These are phyloP conservation scores for Coccyzus lansbergi DNA, from an alignment of 2,797 vertebrate species.

Conservation along the genomic window DNA sequence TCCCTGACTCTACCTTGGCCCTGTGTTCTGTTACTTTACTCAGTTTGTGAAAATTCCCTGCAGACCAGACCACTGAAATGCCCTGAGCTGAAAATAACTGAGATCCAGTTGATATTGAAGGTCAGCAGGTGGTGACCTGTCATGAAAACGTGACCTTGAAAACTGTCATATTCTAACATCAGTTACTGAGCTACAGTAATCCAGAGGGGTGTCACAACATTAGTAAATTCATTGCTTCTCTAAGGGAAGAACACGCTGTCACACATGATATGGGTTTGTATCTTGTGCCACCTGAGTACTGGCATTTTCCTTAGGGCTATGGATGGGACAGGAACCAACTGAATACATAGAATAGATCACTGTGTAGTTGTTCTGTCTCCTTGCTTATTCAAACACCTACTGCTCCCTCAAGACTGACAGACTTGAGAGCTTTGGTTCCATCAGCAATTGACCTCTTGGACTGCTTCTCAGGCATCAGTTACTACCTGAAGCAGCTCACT, in stretches of 20 bases:
- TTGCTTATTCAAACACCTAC: not conserved
- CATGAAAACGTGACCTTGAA: not conserved
- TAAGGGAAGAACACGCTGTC: not conserved
- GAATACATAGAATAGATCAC: not conserved
- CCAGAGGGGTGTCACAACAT: not conserved
- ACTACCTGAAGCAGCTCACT: not conserved
- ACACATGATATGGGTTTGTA: accelerated
- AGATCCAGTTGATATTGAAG: not conserved
- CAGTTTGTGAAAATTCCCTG: not conserved
- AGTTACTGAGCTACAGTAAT: not conserved
- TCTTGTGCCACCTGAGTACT: not conserved
- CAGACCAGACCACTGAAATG: not conserved
- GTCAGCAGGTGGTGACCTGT: not conserved
- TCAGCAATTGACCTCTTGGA: not conserved
- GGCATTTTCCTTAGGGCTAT: not conserved
- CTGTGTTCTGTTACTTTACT: not conserved
- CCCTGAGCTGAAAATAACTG: not conserved
- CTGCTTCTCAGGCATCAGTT: not conserved
- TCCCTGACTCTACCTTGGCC: not conserved
- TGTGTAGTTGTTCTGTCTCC: not conserved
- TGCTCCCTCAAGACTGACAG: not conserved
- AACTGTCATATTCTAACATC: not conserved
- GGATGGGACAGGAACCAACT: not conserved
- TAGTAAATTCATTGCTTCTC: not conserved
- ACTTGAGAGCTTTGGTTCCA: not conserved